Evolutionary conservation across 1,140 invertebrate species (phyloP).

Genomic region (Wasmannia auropunctata): DNA sequence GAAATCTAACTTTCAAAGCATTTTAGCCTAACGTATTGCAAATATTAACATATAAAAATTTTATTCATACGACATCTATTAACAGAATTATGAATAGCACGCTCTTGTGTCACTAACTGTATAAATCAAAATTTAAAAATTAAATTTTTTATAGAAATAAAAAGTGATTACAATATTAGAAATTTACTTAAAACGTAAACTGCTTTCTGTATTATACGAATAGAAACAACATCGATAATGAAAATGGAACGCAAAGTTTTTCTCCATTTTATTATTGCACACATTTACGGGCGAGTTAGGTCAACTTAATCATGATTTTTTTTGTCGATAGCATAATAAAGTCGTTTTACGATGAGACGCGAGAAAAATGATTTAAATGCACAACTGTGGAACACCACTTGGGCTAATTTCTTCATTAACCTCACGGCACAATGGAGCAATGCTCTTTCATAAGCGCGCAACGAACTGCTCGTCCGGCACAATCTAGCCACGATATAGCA

Average conservation of each 20-base stretch:
- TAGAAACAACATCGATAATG: neutral
- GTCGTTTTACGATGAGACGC: slow-evolving; percentile 43
- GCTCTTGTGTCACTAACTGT: too few species aligned
- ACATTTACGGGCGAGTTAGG: neutral
- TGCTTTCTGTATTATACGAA: neutral
- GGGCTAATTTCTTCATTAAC: slow-evolving; percentile 76
- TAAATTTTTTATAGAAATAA: neutral
- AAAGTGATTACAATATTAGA: neutral
- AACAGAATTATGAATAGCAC: too few species aligned
- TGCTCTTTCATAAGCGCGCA: slow-evolving; percentile 59
- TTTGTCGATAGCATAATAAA: slow-evolving; percentile 63
- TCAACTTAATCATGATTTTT: slow-evolving; percentile 53
- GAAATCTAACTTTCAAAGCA: too few species aligned
- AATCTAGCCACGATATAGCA: slow-evolving; percentile 66
- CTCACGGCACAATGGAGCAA: slow-evolving; percentile 50
- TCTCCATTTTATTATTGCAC: neutral
- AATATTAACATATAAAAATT: too few species aligned
- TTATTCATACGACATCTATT: too few species aligned
- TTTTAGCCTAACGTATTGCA: too few species aligned
- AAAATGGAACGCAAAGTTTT: neutral
- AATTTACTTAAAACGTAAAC: neutral
- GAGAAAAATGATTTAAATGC: slow-evolving; percentile 63
- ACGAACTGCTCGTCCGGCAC: slow-evolving; percentile 43
- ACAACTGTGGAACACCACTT: slow-evolving; percentile 32
- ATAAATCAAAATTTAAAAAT: too few species aligned